Percentiles rank a stretch among this genome's conserved stretches.
Evolutionary conservation across 2,113 vertebrate genomes (phyloP).

Genomic region (Elgaria multicarinata): DNA sequence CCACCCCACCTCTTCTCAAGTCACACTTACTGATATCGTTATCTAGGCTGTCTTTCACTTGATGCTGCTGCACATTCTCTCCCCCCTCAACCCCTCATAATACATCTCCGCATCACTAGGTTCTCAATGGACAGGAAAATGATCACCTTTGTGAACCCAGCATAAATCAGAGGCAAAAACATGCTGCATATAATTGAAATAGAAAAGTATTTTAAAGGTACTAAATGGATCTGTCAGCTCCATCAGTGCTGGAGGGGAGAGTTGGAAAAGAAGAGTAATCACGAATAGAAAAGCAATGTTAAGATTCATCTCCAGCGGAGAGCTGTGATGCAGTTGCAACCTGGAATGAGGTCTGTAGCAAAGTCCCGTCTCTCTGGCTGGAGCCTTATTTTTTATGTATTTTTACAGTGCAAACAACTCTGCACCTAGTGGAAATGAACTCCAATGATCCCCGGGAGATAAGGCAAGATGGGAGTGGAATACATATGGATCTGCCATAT

Average conservation of each 20-base stretch:
- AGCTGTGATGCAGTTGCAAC: neutral
- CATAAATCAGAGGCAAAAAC: conserved; percentile 59
- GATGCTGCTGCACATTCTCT: conserved; percentile 11
- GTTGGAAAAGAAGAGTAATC: neutral
- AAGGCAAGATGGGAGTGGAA: neutral
- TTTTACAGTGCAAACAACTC: neutral
- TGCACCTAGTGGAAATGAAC: neutral
- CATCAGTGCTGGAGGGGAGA: conserved; percentile 5
- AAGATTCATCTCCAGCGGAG: neutral
- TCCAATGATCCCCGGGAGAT: neutral
- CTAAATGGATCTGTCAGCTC: conserved; percentile 39
- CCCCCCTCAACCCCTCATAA: conserved; percentile 29
- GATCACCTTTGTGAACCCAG: conserved; percentile 52
- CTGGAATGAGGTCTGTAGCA: neutral
- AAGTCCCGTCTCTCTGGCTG: neutral
- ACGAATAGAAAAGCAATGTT: conserved; percentile 4
- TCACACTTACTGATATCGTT: conserved; percentile 1
- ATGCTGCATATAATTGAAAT: conserved; percentile 51
- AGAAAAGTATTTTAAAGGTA: conserved; percentile 40
- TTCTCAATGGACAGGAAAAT: conserved; percentile 62
- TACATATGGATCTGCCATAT: neutral
- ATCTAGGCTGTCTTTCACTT: conserved; percentile 11
- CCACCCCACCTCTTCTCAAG: neutral
- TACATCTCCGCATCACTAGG: conserved; percentile 53
- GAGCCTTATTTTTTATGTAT: neutral